A percentile compares a stretch with the other conserved stretches of the same genome.
Evolutionary conservation across 1,140 invertebrate species (phyloP).

Genomic region (Gonatopus flavifemur): DNA sequence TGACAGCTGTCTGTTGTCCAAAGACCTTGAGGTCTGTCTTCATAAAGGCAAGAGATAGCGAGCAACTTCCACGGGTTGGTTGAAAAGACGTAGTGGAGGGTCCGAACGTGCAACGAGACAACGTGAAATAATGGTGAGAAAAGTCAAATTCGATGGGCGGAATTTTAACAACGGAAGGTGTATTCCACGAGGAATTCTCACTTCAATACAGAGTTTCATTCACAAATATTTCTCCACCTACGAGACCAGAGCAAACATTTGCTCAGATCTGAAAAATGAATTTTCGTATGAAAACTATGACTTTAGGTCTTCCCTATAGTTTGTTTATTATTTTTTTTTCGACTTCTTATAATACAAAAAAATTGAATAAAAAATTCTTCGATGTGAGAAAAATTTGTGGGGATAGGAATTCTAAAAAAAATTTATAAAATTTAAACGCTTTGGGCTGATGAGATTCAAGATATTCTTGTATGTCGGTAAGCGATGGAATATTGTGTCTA

Average conservation of each 20-base stretch:
- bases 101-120: not conserved
- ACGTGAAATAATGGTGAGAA: constrained; percentile 15
- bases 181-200: not conserved
- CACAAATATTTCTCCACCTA: not conserved
- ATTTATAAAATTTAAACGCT: not conserved
- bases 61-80: too few relatives aligned
- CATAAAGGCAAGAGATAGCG: constrained; percentile 18
- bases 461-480: constrained; percentile 1
- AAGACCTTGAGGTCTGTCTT: constrained; percentile 12
- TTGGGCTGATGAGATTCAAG: constrained; percentile 2
- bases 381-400: too few relatives aligned
- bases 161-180: constrained; percentile 16
- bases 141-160: constrained; percentile 1
- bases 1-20: constrained; percentile 30
- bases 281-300: too few relatives aligned
- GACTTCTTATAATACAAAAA: not conserved
- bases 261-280: too few relatives aligned
- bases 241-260: too few relatives aligned
- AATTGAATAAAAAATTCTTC: too few relatives aligned
- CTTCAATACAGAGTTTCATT: not conserved
- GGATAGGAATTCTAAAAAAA: too few relatives aligned
- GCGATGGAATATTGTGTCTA: constrained; percentile 24
- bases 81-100: not conserved
- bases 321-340: not conserved
- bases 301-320: not conserved